Base-by-base conservation (phyloP, 2,113 vertebrate species). In the Brachyhypopomus occidentalis region DNA sequence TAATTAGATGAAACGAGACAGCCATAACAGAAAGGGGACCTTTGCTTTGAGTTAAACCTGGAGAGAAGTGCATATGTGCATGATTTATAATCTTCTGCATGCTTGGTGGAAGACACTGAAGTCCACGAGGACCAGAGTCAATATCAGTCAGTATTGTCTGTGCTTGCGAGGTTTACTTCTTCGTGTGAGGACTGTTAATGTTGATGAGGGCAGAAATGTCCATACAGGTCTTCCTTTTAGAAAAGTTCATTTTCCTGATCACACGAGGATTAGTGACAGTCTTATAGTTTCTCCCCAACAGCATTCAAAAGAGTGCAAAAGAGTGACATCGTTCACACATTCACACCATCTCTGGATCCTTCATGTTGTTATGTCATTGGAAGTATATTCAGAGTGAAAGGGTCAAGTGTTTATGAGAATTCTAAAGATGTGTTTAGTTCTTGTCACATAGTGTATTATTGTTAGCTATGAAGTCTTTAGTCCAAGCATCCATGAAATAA, bases 31-130 rank as follows among this genome's bases (percentile, higher is more conserved):
- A 88, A 86, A 86, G 81, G 78, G 82, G 72, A 85, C 85, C 77
- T 83, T 90, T 74, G 88, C 77, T 81, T 90, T 74, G 88, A 80
- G 89, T 82, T 86, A 85, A 79, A 86, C 87, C 87, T 88, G 79
- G 85, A 69, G 84, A 78, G 78, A 88, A 89, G 91, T 88, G 88
- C 60, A 45, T 30, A 77, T 86, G 89, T 88, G 90, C 92, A 86
- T 86, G 85, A 83, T 86, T 86, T 88, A 85, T 90, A 89, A 90
- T 88, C 86, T 84, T 76, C 85, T 85, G 87, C 90, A 91, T 90
- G 89, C 93, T 88, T 83, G 89, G 85, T 87, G 80, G 86, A 90
- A 91, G 91, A 87, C 71, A 91, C 90, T 88, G 91, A 73, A n/a
- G 76, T 78, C 71, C 87, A 59, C 84, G 75, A 82, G 88, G 83